phyloP scores from a whole-genome alignment of 2,888 invertebrate genomes.

The Ophonus ardosiacus region DNA sequence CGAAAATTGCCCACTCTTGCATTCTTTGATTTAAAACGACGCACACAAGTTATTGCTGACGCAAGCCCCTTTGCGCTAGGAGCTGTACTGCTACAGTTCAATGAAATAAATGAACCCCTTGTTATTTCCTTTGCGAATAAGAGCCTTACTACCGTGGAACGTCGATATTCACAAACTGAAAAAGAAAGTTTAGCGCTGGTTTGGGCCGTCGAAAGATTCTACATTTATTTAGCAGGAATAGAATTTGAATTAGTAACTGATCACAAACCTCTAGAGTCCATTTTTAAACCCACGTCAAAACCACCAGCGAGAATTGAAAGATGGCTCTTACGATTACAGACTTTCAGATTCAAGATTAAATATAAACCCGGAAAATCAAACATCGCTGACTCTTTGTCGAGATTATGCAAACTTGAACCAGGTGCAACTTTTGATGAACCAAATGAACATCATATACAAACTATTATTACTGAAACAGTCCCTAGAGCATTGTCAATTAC shows the following conservation, averaged over 20 bases:
- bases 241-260: conserved; percentile 13
- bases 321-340: not conserved
- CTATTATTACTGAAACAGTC: not conserved
- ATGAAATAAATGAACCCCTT: too few species aligned
- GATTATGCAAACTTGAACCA: not conserved
- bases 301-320: not conserved
- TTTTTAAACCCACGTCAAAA: not conserved
- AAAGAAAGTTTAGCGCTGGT: not conserved
- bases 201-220: not conserved
- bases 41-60: too few species aligned
- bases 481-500: not conserved
- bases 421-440: not conserved
- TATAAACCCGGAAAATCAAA: conserved; percentile 5
- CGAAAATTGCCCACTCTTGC: too few species aligned
- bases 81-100: not conserved
- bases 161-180: not conserved
- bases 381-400: conserved; percentile 9
- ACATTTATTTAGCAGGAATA: not conserved
- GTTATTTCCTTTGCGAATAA: too few species aligned
- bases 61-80: not conserved
- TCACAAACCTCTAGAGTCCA: not conserved
- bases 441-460: not conserved
- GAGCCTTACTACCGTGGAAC: not conserved
- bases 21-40: too few species aligned
- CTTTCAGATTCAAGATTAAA: not conserved